Base-by-base conservation (phyloP, 2,888 invertebrate genomes). In the Seira ritae region DNA sequence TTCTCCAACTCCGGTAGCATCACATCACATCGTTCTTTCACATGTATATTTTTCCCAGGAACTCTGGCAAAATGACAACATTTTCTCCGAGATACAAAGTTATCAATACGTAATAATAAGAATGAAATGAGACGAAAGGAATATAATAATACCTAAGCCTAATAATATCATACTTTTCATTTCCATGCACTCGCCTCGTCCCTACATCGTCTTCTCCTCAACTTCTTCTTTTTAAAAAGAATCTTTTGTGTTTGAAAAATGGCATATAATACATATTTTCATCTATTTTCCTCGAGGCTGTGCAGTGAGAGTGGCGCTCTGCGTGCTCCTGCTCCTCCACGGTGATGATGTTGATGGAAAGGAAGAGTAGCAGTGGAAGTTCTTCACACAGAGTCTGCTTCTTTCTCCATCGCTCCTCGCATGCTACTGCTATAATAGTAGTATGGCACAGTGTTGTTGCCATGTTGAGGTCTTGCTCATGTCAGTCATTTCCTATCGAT, bases 381-480 rank as follows among this genome's bases (percentile, higher is more conserved):
- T 23, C 24, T n/a, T 69, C n/a, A 3, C 19, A 6, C 15, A 55
- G 55, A 55, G 55, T 10, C 69, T 68, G 31, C 46, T 50, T 71
- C 71, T 24, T 69, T 31, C 69, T 19, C 15, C 37, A 4, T 31
- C 31, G 2, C 31, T 31, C n/a, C n/a, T n/a, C n/a, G n/a, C n/a
- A n/a, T n/a, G n/a, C n/a, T n/a, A n/a, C n/a, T n/a, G n/a, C 67
- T 71, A 69, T 46, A 42, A 23, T 67, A 23, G 24, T 68, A 68
- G 67, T 62, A 69, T 75, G 72, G 67, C 31, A 8, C 31, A 74
- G 78, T 37, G 55, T 79, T 84, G 87, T 87, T 87, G 87, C 87
- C 87, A 87, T 81, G 87, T 86, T 86, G 80, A 87, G 87, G 86
- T 87, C 87, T 87, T 86, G 86, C 87, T 86, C 87, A 87, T 86